Evolutionary conservation across 2,888 invertebrate species (phyloP).

Genomic region (Nycteola revayana): DNA sequence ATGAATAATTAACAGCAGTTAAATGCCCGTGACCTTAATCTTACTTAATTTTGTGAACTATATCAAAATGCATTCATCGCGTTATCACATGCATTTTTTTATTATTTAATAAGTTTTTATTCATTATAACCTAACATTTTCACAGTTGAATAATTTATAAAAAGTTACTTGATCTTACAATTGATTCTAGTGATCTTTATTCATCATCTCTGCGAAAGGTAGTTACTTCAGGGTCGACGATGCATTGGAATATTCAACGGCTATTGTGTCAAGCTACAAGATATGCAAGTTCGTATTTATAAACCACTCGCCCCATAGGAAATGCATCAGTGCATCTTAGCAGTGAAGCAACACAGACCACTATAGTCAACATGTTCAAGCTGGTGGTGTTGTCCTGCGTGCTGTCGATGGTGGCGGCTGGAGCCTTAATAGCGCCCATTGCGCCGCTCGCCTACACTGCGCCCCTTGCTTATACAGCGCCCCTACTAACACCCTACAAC

Average conservation of each 20-base stretch:
- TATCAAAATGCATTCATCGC: too few species aligned
- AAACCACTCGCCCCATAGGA: constrained; percentile 33
- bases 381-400: constrained; percentile 84
- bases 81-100: too few species aligned
- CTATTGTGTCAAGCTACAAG: constrained; percentile 36
- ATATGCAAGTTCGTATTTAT: constrained; percentile 54
- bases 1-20: too few species aligned
- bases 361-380: constrained; percentile 68
- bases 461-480: constrained; percentile 31
- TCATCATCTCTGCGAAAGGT: too few species aligned
- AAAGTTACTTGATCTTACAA: too few species aligned
- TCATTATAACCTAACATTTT: too few species aligned
- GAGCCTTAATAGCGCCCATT: constrained; percentile 24
- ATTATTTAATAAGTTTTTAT: too few species aligned
- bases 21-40: too few species aligned
- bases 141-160: too few species aligned
- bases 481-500: constrained; percentile 42
- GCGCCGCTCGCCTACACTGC: constrained; percentile 25
- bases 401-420: constrained; percentile 78
- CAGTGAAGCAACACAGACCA: constrained; percentile 66
- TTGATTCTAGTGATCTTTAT: too few species aligned
- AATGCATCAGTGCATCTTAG: constrained; percentile 55
- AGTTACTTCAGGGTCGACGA: constrained; percentile 24
- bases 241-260: constrained; percentile 19
- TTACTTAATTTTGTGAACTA: too few species aligned